Evolutionary conservation across 1,140 invertebrate genomes (phyloP), one percentile per base, ranked within the genome.

Genomic region (Sitophilus oryzae): DNA sequence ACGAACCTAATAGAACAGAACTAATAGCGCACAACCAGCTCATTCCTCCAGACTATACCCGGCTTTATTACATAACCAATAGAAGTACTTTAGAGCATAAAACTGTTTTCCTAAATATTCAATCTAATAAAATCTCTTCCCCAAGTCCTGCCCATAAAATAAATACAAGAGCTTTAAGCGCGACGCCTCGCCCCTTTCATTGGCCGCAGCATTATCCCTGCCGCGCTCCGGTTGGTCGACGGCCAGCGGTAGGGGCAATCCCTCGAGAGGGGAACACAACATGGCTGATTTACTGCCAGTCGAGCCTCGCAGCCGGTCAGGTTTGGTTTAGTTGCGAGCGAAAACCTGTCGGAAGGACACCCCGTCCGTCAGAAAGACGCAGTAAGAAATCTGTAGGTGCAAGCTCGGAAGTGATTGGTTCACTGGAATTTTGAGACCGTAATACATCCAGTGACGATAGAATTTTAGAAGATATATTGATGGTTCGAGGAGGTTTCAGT

Each of bases 201-300:
- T 64, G 62, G 63, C 18, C 54, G 34, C 34, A 45, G 56, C 56
- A 62, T 62, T 61, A 60, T 41, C 22, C 21, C 20, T 25, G 35
- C 18, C 40, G 22, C 42, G 22, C 47, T 38, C 38, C 15, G 36
- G 63, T 66, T 64, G 65, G 62, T 36, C 22, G 45, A 11, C n/a
- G 1, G 10, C 1, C 6, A 15, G 8, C 16, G 43, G 61, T 52
- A 57, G 57, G 61, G 62, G 56, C 45, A 49, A 30, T 23, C 35
- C 42, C 34, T 19, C 5, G 25, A 23, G 61, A 56, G 59, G 66
- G 66, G 65, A 51, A 61, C 50, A 62, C 60, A 70, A 70, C 61
- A 70, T 70, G 68, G 68, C 68, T 70, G 68, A 70, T 68, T 70
- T 70, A 70, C 63, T 66, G 59, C 50, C 60, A 45, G 57, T 52